A percentile compares a stretch with the other conserved stretches of the same genome.
Conservation (phyloP, 2,888 invertebrate species). For the Mellilla xanthometata region DNA sequence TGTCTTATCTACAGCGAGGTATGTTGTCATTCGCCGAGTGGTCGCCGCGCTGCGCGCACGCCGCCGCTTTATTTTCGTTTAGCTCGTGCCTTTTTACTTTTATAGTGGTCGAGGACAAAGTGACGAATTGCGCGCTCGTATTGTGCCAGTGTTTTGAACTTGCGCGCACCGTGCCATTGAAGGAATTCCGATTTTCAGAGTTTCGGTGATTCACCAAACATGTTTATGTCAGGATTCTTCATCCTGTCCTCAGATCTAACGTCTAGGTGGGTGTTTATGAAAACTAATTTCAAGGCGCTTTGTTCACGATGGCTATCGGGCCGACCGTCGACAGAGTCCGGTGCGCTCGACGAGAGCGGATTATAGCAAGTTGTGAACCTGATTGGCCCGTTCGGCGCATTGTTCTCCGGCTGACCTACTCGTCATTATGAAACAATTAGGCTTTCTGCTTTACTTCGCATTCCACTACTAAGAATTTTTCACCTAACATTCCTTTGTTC, state of each 20-base stretch:
- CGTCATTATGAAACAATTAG: slow-evolving; percentile 58
- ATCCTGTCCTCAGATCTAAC: slow-evolving; percentile 72
- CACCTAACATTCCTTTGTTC: slow-evolving; percentile 15
- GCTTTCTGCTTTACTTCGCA: slow-evolving; percentile 49
- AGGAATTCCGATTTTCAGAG: slow-evolving; percentile 51
- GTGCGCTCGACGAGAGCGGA: slow-evolving; percentile 49
- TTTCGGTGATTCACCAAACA: slow-evolving; percentile 47
- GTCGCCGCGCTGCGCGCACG: slow-evolving; percentile 73
- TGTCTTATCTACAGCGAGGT: slow-evolving; percentile 79
- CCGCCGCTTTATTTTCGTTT: slow-evolving; percentile 64
- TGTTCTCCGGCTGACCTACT: slow-evolving; percentile 67
- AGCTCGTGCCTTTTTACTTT: slow-evolving; percentile 70
- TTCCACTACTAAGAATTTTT: slow-evolving; percentile 32
- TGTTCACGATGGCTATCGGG: slow-evolving; percentile 41
- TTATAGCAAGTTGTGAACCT: slow-evolving; percentile 64
- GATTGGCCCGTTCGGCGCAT: slow-evolving; percentile 69
- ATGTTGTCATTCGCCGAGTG: slow-evolving; percentile 78
- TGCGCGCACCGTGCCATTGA: slow-evolving; percentile 55
- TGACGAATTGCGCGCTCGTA: slow-evolving; percentile 70
- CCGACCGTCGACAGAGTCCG: slow-evolving; percentile 38
- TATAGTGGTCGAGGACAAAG: slow-evolving; percentile 72
- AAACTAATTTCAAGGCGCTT: slow-evolving; percentile 45
- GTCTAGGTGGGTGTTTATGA: slow-evolving; percentile 69
- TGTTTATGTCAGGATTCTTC: slow-evolving; percentile 78
- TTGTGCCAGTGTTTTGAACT: slow-evolving; percentile 76